A percentile compares a stretch with the other conserved stretches of the same genome.
Conservation (phyloP, 1,140 invertebrate genomes). For the Temnothorax longispinosus region DNA sequence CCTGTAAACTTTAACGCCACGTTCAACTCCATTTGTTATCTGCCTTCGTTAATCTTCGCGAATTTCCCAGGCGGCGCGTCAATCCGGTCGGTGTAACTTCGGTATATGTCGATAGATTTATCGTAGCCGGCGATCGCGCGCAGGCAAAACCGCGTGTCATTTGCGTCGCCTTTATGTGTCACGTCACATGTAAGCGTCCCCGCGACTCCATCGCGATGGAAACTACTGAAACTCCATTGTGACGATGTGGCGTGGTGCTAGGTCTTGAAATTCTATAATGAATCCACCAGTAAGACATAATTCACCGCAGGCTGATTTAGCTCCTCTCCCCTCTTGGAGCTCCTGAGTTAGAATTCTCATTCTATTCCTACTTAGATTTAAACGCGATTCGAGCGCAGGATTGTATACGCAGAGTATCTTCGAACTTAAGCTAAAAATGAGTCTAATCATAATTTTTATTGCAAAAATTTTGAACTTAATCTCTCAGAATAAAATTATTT, state of each 20-base stretch:
- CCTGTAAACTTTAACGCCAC: not conserved
- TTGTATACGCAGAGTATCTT: not conserved
- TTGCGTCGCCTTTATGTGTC: constrained; percentile 40
- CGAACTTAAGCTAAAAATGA: not conserved
- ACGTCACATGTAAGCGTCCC: constrained; percentile 17
- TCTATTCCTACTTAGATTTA: not conserved
- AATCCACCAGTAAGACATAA: not conserved
- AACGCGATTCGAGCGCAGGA: no score
- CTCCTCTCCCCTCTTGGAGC: no score
- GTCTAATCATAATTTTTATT: not conserved
- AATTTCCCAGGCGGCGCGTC: constrained; percentile 52
- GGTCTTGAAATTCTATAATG: constrained; percentile 22
- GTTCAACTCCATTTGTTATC: constrained; percentile 66
- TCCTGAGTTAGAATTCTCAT: no score
- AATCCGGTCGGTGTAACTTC: constrained; percentile 62
- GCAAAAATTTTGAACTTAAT: not conserved
- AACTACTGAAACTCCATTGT: constrained; percentile 45
- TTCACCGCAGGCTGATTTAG: not conserved
- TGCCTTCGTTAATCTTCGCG: constrained; percentile 66
- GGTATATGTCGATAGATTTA: constrained; percentile 66
- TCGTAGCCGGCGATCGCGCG: constrained; percentile 47
- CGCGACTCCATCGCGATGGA: constrained; percentile 33
- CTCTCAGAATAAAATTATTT: no score
- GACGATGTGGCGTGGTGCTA: not conserved
- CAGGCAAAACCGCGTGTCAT: not conserved